These are phyloP conservation scores for Alviniconcha marisindica DNA, from an alignment of 1,140 invertebrate genomes.

Conservation along the genomic window DNA sequence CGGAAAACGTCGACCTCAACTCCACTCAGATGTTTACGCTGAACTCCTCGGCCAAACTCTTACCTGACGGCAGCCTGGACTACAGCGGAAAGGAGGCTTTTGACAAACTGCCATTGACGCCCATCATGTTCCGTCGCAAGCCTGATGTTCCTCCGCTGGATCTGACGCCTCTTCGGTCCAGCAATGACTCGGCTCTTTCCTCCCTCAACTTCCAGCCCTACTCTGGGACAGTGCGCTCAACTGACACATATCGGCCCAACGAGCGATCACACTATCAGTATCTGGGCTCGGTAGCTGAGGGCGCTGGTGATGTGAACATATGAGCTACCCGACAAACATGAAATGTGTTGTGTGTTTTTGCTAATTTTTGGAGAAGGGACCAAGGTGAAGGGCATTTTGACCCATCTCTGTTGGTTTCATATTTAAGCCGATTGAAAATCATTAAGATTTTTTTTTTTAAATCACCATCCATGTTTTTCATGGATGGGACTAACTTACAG, in stretches of 20 bases:
- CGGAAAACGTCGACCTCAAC: constrained; percentile 48
- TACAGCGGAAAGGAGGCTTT: constrained; percentile 44
- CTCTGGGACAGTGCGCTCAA: constrained; percentile 52
- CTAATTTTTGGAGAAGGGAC: no score
- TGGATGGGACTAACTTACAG: no score
- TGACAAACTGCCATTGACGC: constrained; percentile 54
- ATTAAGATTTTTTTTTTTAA: no score
- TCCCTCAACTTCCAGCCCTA: constrained; percentile 56
- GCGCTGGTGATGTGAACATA: constrained; percentile 42
- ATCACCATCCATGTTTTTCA: no score
- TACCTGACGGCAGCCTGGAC: constrained; percentile 53
- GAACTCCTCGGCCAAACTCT: constrained; percentile 50
- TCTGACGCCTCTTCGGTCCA: constrained; percentile 51
- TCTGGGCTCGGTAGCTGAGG: constrained; percentile 48
- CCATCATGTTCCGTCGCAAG: constrained; percentile 43
- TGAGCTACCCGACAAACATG: no score
- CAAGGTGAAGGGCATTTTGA: no score
- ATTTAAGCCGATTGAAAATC: no score
- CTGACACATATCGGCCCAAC: constrained; percentile 53
- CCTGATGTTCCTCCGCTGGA: constrained; percentile 56
- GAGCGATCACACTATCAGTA: constrained; percentile 37
- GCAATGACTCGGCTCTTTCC: constrained; percentile 50
- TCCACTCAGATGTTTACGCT: constrained; percentile 54
- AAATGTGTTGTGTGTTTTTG: no score
- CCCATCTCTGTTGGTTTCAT: no score